Percentiles rank a stretch among this genome's conserved stretches.
Evolutionary conservation across 1,140 invertebrate species (phyloP).

Genomic region (Microplitis mediator): DNA sequence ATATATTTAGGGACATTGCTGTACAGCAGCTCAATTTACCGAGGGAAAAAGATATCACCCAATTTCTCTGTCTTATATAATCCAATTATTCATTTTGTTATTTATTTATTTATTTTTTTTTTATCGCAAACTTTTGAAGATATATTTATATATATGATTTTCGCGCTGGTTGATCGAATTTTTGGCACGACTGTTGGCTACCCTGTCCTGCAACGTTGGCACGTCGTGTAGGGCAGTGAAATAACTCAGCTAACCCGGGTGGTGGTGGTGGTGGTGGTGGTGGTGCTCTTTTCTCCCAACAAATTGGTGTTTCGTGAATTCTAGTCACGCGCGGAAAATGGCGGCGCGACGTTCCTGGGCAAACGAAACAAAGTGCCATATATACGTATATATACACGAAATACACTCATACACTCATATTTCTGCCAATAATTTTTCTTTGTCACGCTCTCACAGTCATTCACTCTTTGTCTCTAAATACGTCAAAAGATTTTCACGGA

Average conservation of each 20-base stretch:
- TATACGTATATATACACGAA: constrained; percentile 3
- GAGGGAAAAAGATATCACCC: no score
- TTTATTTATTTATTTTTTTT: not conserved
- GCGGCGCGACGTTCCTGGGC: constrained; percentile 22
- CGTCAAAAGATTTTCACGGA: constrained; percentile 16
- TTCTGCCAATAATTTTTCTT: constrained; percentile 16
- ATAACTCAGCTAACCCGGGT: constrained; percentile 18
- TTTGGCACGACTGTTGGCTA: constrained; percentile 9
- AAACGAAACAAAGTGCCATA: constrained; percentile 17
- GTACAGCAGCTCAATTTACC: no score
- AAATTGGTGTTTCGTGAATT: constrained; percentile 28
- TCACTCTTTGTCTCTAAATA: constrained; percentile 12
- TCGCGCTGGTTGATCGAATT: not conserved
- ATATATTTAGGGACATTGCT: no score
- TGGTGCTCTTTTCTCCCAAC: constrained; percentile 13
- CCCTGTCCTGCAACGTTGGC: not conserved
- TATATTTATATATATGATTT: not conserved
- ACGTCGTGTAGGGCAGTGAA: constrained; percentile 18
- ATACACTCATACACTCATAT: not conserved
- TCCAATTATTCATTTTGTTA: not conserved
- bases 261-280: not conserved
- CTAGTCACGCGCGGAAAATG: constrained; percentile 26
- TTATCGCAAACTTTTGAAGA: not conserved
- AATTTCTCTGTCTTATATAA: no score
- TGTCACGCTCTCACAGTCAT: constrained; percentile 19